phyloP scores from a whole-genome alignment of 2,888 invertebrate species.

The Rapana venosa region DNA sequence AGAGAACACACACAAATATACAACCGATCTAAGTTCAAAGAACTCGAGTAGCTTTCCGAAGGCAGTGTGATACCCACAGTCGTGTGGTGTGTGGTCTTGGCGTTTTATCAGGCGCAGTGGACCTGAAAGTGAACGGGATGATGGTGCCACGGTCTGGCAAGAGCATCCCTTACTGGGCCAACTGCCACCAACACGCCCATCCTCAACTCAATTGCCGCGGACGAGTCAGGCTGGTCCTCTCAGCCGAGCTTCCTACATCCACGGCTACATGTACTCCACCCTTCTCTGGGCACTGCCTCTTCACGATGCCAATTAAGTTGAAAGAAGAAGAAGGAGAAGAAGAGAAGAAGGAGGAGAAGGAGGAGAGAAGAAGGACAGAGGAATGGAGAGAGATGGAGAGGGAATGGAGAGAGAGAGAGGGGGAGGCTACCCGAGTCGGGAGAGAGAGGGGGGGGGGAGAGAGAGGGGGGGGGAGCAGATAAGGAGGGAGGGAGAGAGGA shows the following conservation, averaged over 20 bases:
- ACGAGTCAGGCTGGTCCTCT: slow-evolving; percentile 73
- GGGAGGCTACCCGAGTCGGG: no score
- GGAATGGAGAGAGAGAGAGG: not conserved
- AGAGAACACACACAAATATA: no score
- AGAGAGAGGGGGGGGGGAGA: no score
- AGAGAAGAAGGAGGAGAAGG: no score
- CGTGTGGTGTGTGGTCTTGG: not conserved
- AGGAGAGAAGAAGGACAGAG: no score
- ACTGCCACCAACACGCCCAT: slow-evolving; percentile 73
- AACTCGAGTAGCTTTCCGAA: no score
- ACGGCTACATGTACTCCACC: slow-evolving; percentile 78
- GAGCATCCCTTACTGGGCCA: slow-evolving; percentile 76
- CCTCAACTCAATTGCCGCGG: slow-evolving; percentile 67
- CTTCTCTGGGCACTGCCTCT: slow-evolving; percentile 75
- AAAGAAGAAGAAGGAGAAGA: no score
- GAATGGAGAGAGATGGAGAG: no score
- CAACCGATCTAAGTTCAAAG: not conserved
- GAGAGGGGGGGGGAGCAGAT: no score
- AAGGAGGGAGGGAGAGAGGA: no score
- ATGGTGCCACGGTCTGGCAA: slow-evolving; percentile 78
- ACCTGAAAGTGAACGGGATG: slow-evolving; percentile 65
- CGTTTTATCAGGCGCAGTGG: slow-evolving; percentile 74
- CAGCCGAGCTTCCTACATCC: slow-evolving; percentile 72
- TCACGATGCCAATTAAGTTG: no score
- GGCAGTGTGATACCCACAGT: no score